Evolutionary conservation across 2,113 vertebrate genomes (phyloP).

Genomic region (Suncus etruscus): DNA sequence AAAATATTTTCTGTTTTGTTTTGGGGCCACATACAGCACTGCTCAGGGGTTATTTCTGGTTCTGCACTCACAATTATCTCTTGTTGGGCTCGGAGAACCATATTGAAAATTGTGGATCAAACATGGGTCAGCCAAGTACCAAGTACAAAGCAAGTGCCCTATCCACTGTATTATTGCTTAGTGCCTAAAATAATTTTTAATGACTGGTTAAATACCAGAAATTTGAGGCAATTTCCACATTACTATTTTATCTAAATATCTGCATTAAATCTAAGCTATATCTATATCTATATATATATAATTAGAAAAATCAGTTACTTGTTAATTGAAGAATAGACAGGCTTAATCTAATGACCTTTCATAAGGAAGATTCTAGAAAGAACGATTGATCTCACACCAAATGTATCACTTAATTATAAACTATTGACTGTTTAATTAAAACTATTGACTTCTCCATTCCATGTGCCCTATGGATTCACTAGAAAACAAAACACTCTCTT

Average conservation of each 20-base stretch:
- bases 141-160: too few relatives aligned
- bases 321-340: neutral
- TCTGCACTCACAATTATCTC: too few relatives aligned
- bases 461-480: neutral
- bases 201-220: too few relatives aligned
- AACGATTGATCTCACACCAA: neutral
- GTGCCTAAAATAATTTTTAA: too few relatives aligned
- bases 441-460: neutral
- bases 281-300: neutral
- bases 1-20: too few relatives aligned
- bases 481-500: neutral
- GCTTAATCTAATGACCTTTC: neutral
- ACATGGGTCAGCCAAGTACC: too few relatives aligned
- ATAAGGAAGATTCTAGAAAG: neutral
- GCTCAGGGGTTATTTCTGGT: too few relatives aligned
- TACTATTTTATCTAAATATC: neutral
- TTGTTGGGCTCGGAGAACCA: too few relatives aligned
- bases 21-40: too few relatives aligned
- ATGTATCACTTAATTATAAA: neutral
- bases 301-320: slow-evolving; percentile 16
- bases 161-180: too few relatives aligned
- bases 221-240: too few relatives aligned
- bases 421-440: neutral
- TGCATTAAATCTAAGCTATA: neutral
- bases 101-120: too few relatives aligned